A percentile compares a stretch with the other conserved stretches of the same genome.
Conservation (phyloP, 2,113 vertebrate species). For the Acrocephalus arundinaceus region DNA sequence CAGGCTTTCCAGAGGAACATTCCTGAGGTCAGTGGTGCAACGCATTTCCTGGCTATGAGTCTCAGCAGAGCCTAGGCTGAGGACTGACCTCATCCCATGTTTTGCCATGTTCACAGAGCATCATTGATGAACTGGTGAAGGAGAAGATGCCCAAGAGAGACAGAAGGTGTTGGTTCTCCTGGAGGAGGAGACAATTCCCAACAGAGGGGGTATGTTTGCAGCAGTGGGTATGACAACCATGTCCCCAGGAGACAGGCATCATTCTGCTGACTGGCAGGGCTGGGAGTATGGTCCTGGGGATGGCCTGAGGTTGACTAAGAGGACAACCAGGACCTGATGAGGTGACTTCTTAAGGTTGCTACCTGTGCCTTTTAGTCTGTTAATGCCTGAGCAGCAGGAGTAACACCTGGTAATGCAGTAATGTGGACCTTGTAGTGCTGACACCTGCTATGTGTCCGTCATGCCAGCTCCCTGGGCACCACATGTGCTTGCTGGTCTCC, state of each 20-base stretch:
- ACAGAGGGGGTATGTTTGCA: constrained; percentile 56
- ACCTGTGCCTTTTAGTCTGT: background rate
- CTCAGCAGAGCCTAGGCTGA: background rate
- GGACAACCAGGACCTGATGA: background rate
- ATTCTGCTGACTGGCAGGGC: background rate
- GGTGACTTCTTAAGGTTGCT: background rate
- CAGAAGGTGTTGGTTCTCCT: constrained; percentile 92
- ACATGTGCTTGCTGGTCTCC: rapidly evolving
- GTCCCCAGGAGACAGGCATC: background rate
- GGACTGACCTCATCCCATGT: background rate
- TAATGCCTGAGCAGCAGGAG: background rate
- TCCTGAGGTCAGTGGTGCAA: constrained; percentile 81
- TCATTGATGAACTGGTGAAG: constrained; percentile 83
- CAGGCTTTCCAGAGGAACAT: constrained; percentile 91
- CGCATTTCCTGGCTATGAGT: background rate
- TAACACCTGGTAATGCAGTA: background rate
- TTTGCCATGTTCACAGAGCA: constrained; percentile 71
- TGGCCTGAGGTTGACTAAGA: background rate
- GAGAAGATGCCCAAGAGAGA: constrained; percentile 91
- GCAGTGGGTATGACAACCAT: background rate
- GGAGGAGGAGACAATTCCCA: constrained; percentile 82
- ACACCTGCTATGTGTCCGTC: background rate
- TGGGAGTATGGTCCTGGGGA: background rate
- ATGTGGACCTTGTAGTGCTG: background rate
- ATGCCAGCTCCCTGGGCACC: background rate